phyloP scores from a whole-genome alignment of 2,113 vertebrate species.

The Coregonus clupeaformis region DNA sequence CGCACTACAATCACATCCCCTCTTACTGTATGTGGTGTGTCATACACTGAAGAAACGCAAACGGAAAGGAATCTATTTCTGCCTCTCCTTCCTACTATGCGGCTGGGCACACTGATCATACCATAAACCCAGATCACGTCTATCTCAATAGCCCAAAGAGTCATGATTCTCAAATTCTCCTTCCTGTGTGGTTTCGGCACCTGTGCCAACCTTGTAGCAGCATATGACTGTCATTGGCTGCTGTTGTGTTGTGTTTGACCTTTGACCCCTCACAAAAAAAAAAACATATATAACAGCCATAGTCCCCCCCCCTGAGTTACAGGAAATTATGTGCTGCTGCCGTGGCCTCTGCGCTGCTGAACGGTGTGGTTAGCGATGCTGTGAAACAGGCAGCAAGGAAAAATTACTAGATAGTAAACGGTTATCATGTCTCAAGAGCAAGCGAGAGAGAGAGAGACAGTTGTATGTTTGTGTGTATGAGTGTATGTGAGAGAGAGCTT shows the following conservation, averaged over 20 bases:
- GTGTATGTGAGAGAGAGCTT: neutral
- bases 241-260: conserved; percentile 42
- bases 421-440: neutral
- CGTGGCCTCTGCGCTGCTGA: conserved; percentile 62
- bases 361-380: neutral
- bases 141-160: neutral
- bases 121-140: conserved; percentile 38
- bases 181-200: conserved; percentile 68
- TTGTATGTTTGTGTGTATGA: neutral
- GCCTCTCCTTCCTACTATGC: conserved; percentile 63
- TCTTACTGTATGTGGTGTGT: too few relatives aligned
- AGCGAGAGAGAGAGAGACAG: conserved; percentile 3
- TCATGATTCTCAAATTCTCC: conserved; percentile 31
- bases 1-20: too few relatives aligned
- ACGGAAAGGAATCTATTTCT: conserved; percentile 65
- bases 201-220: conserved; percentile 58
- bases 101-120: conserved; percentile 55
- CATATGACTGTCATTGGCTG: conserved; percentile 22
- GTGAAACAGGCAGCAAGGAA: neutral
- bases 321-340: conserved; percentile 82
- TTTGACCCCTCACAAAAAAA: conserved; percentile 58
- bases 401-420: too few relatives aligned
- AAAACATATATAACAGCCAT: conserved; percentile 44
- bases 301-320: conserved; percentile 68
- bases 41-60: conserved; percentile 33